phyloP scores from a whole-genome alignment of 2,797 vertebrate species.

The Halcyon chelicuti region DNA sequence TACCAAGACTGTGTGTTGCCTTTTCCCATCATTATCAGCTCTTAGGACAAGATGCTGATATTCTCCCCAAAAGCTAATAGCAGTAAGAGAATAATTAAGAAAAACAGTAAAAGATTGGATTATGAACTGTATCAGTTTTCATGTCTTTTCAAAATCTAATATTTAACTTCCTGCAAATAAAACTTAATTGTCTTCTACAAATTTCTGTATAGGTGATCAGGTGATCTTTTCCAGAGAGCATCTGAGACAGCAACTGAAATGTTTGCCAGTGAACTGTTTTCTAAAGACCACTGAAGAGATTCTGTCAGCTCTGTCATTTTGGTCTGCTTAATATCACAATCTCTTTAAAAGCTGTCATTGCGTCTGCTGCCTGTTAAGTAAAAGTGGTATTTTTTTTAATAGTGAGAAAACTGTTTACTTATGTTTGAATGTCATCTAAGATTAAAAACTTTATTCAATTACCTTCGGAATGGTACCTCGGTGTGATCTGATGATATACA shows the following conservation, averaged over 20 bases:
- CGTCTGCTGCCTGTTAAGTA: not conserved
- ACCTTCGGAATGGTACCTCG: not conserved
- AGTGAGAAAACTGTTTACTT: constrained; percentile 25
- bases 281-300: not conserved
- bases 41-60: not conserved
- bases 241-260: not conserved
- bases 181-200: not conserved
- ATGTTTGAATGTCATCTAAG: constrained; percentile 35
- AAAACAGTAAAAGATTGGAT: not conserved
- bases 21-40: not conserved
- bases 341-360: constrained; percentile 22
- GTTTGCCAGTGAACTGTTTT: not conserved
- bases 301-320: not conserved
- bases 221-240: not conserved
- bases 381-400: not conserved
- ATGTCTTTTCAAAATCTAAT: not conserved
- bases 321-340: not conserved
- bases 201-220: not conserved
- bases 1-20: not conserved
- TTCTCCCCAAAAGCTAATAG: not conserved
- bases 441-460: constrained; percentile 55
- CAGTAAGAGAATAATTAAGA: not conserved
- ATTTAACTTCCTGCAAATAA: not conserved
- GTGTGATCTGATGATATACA: not conserved
- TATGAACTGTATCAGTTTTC: not conserved